phyloP scores from a whole-genome alignment of 2,888 invertebrate genomes.

The Habroteleia sp. region DNA sequence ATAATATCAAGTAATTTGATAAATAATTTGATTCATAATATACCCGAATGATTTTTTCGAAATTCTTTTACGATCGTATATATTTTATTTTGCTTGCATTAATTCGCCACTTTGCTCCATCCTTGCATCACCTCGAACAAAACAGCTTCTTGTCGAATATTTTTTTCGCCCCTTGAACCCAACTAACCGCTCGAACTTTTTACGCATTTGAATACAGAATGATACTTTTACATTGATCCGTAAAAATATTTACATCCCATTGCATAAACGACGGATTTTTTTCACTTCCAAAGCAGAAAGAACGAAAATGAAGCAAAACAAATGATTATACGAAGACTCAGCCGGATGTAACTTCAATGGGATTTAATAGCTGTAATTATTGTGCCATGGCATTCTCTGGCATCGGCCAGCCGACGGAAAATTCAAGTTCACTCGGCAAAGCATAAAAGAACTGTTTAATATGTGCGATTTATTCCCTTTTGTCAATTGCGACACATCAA shows the following conservation, averaged over 20 bases:
- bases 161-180: slow-evolving; percentile 19
- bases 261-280: slow-evolving; percentile 50
- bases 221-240: slow-evolving; percentile 4
- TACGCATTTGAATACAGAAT: slow-evolving; percentile 15
- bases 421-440: slow-evolving; percentile 54
- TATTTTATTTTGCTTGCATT: background rate
- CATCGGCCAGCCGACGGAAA: slow-evolving; percentile 25
- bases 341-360: slow-evolving; percentile 62
- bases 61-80: too few species aligned
- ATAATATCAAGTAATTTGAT: too few species aligned
- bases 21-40: too few species aligned
- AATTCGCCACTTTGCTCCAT: slow-evolving; percentile 9
- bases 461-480: slow-evolving; percentile 57
- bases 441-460: slow-evolving; percentile 43
- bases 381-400: slow-evolving; percentile 35
- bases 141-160: slow-evolving; percentile 1
- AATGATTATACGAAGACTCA: slow-evolving; percentile 42
- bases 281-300: slow-evolving; percentile 34
- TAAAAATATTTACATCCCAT: slow-evolving; percentile 44
- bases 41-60: too few species aligned
- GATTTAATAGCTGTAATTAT: slow-evolving; percentile 62
- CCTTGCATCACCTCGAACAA: slow-evolving; percentile 16
- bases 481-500: slow-evolving; percentile 56
- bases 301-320: slow-evolving; percentile 53
- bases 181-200: slow-evolving; percentile 21